Evolutionary conservation across 2,113 vertebrate genomes (phyloP).

Genomic region (Caloenas nicobarica): DNA sequence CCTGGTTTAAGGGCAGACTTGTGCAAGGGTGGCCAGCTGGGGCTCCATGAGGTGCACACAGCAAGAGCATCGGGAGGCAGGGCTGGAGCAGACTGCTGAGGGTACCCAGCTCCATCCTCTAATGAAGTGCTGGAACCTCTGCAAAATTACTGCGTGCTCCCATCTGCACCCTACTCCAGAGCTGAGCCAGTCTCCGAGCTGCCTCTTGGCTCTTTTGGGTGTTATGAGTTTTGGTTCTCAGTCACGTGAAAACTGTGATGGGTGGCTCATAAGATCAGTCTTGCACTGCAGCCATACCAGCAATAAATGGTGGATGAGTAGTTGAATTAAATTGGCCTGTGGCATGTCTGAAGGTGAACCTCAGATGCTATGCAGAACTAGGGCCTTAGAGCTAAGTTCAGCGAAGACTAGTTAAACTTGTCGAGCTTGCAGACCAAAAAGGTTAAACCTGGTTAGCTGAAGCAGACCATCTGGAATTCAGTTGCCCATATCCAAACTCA

Average conservation of each 20-base stretch:
- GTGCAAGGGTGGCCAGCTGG: neutral
- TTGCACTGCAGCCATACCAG: neutral
- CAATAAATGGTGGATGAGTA: neutral
- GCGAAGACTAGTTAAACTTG: neutral
- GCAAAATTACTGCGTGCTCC: neutral
- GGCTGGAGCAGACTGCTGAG: neutral
- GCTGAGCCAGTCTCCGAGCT: neutral
- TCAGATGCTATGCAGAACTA: neutral
- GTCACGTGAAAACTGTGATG: fast-evolving
- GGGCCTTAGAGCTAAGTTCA: neutral
- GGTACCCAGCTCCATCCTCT: neutral
- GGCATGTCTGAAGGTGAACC: neutral
- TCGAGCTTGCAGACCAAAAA: neutral
- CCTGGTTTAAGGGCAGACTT: neutral
- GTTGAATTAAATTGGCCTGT: neutral
- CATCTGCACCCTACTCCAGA: neutral
- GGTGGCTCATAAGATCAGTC: neutral
- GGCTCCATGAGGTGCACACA: neutral
- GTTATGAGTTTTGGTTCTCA: neutral
- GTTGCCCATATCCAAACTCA: neutral
- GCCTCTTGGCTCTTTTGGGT: neutral
- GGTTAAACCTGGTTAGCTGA: neutral
- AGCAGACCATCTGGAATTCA: neutral
- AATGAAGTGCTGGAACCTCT: neutral
- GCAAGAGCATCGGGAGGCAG: neutral